Percentiles rank a stretch among this genome's conserved stretches.
These are phyloP conservation scores for Neuroterus valhalla DNA, from an alignment of 1,140 invertebrate species.

Conservation along the genomic window DNA sequence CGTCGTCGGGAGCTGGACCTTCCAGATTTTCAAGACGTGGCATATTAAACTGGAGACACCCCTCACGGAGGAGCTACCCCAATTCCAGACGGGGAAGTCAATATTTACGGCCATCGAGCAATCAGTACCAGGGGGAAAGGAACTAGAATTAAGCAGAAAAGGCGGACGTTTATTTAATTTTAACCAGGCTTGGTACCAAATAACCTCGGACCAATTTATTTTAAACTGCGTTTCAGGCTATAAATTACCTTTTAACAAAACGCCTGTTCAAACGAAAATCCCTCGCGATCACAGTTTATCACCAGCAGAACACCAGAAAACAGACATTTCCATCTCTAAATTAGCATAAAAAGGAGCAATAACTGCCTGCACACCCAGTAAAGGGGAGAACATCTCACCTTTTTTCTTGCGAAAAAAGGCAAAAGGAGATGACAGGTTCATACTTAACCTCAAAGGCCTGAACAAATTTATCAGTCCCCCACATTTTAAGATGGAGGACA, in stretches of 20 bases:
- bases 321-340: slow-evolving; percentile 11
- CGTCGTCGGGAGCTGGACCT: neutral
- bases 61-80: neutral
- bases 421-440: neutral
- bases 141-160: slow-evolving; percentile 29
- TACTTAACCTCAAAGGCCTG: neutral
- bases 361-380: neutral
- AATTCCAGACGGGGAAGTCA: neutral
- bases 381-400: neutral
- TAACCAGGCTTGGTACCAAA: neutral
- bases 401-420: slow-evolving; percentile 24
- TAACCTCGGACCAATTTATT: slow-evolving; percentile 21
- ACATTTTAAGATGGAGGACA: slow-evolving; percentile 33
- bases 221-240: slow-evolving; percentile 20
- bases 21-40: neutral
- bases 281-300: neutral
- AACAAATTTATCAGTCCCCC: slow-evolving; percentile 16
- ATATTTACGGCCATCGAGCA: neutral
- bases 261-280: neutral
- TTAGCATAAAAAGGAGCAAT: slow-evolving; percentile 30
- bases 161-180: slow-evolving; percentile 9
- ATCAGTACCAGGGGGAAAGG: neutral
- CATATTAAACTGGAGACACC: neutral
- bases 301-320: neutral
- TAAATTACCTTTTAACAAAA: slow-evolving; percentile 13